Conservation (phyloP, 2,113 vertebrate genomes). For the Python bivittatus region DNA sequence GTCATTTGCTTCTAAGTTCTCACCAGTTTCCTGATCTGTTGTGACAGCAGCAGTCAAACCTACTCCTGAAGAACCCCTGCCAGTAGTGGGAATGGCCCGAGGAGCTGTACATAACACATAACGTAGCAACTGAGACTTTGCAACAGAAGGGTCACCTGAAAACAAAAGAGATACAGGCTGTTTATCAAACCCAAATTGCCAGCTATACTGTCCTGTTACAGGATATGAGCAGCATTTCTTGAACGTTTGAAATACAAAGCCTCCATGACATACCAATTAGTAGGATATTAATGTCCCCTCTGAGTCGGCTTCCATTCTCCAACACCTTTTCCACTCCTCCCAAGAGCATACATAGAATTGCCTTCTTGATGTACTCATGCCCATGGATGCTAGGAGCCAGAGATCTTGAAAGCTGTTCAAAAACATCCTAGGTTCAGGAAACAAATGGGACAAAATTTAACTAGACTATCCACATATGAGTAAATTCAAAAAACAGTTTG, state of each 20-base stretch:
- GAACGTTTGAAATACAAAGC: not conserved
- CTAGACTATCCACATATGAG: rapidly evolving
- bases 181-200: not conserved
- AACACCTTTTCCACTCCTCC: conserved; percentile 94
- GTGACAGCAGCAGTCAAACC: conserved; percentile 95
- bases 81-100: conserved; percentile 92
- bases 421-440: conserved; percentile 79
- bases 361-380: conserved; percentile 96
- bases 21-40: conserved; percentile 95
- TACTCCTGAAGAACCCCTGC: conserved; percentile 94
- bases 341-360: conserved; percentile 93
- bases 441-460: not conserved
- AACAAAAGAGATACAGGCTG: rapidly evolving
- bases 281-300: conserved; percentile 96
- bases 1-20: not conserved
- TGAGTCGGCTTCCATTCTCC: conserved; percentile 91
- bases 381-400: conserved; percentile 96
- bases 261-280: conserved; percentile 83
- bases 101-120: conserved; percentile 92
- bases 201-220: not conserved
- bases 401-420: conserved; percentile 87
- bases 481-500: not conserved
- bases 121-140: conserved; percentile 95
- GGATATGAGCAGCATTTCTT: rapidly evolving
- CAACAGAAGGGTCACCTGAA: conserved; percentile 93